Evolutionary conservation across 2,797 vertebrate species (phyloP), one percentile per base, ranked within the genome.

Genomic region (Meriones psammophilus): DNA sequence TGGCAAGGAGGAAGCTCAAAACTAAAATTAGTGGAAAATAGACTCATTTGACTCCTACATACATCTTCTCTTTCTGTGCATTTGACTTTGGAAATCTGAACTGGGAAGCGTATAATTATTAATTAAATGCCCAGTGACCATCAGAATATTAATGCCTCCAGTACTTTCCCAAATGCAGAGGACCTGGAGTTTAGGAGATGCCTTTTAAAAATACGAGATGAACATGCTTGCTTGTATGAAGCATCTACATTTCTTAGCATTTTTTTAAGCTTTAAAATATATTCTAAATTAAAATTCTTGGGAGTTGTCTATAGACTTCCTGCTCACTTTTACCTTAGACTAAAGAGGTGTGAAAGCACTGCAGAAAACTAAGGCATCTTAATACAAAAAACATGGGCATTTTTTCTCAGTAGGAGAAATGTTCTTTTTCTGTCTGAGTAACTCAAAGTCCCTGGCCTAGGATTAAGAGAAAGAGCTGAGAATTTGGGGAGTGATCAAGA

Each of bases 271-370:
- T 92, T 96, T 84, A 95, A 92, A 96, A 93, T 95, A 93, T 95
- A 93, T 96, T 90, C 93, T 62, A 9, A 95, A 71, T 94, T 64
- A 30, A 93, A 97, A 60, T 93, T 95, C 58, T 89, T 54, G 71
- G 92, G 46, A 74, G 42, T 60, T 91, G 66, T 80, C 76, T 91
- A 42, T 36, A 60, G 60, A 87, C 30, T 78, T 92, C 62, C 76
- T 69, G 30, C 60, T 96, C 71, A 56, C 62, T 89, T 89, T 54
- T 81, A 69, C 77, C 69, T 92, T 89, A n/a, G 66, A 93, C 46
- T 93, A 66, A 87, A 69, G 39, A 60, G 78, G 28, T 39, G n/a
- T 89, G 54, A 95, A 85, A 46, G 56, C 33, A 26, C 0, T 5
- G 28, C 76, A 69, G 54, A 94, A 92, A 96, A 97, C 58, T 73